phyloP scores from a whole-genome alignment of 1,140 invertebrate species.

The Pseudomyrmex sp. region DNA sequence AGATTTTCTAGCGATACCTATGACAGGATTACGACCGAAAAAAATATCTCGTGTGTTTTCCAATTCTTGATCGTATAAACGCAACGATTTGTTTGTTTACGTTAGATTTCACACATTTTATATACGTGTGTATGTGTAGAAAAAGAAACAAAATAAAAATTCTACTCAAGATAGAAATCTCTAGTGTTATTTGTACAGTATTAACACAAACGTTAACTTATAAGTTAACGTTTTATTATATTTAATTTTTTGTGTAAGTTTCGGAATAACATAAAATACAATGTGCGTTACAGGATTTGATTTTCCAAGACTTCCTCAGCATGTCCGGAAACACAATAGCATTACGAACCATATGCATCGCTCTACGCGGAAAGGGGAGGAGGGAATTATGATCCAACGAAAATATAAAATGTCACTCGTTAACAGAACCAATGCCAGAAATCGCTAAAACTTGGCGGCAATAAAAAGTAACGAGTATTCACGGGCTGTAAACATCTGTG shows the following conservation, averaged over 20 bases:
- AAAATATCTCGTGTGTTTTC: conserved; percentile 3
- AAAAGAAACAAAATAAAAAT: background rate
- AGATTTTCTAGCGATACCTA: conserved; percentile 3
- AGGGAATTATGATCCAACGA: conserved; percentile 67
- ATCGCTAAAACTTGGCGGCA: conserved; percentile 70
- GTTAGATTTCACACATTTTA: background rate
- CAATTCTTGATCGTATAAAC: conserved; percentile 13
- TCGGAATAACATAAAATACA: background rate
- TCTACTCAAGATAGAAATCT: background rate
- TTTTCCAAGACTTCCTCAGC: conserved; percentile 19
- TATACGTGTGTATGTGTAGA: too few relatives aligned
- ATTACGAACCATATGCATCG: conserved; percentile 18
- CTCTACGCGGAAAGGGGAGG: conserved; percentile 26
- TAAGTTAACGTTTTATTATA: too few relatives aligned
- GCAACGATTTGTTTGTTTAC: background rate
- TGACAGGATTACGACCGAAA: background rate
- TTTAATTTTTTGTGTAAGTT: background rate
- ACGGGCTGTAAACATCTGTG: conserved; percentile 71
- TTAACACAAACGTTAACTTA: too few relatives aligned
- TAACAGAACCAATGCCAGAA: conserved; percentile 71
- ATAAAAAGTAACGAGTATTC: conserved; percentile 75
- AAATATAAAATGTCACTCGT: conserved; percentile 70
- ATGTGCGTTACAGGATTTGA: background rate
- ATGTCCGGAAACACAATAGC: conserved; percentile 50
- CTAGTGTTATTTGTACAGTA: too few relatives aligned